These are phyloP conservation scores for Puffinus mauretanicus DNA, from an alignment of 2,113 vertebrate genomes.

Conservation along the genomic window DNA sequence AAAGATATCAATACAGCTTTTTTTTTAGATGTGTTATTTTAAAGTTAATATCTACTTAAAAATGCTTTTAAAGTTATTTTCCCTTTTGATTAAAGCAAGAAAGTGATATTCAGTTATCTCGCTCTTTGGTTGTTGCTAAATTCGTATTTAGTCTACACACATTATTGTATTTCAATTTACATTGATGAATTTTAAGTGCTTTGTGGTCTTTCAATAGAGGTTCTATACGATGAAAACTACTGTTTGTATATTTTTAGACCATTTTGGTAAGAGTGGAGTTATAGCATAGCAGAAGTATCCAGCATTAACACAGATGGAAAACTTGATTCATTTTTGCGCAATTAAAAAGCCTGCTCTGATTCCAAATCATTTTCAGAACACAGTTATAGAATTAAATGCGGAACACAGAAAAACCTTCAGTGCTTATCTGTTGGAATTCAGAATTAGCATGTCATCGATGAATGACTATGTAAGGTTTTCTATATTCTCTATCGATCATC, in stretches of 20 bases:
- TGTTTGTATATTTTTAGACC: background rate
- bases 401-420: background rate
- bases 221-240: background rate
- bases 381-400: background rate
- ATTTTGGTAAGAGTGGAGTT: background rate
- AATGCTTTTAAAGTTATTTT: background rate
- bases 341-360: background rate
- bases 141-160: background rate
- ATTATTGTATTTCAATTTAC: background rate
- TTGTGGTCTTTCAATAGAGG: background rate
- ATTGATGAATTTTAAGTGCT: background rate
- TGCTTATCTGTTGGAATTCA: background rate
- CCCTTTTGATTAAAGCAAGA: background rate
- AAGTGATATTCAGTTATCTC: background rate
- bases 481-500: background rate
- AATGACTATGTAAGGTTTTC: background rate
- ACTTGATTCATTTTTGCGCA: background rate
- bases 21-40: background rate
- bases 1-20: background rate
- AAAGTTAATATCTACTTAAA: background rate
- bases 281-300: background rate
- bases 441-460: background rate
- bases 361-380: background rate
- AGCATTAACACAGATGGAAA: background rate
- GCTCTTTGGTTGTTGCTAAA: background rate